phyloP scores from a whole-genome alignment of 2,113 vertebrate genomes.

The Chlamydotis undulata region DNA sequence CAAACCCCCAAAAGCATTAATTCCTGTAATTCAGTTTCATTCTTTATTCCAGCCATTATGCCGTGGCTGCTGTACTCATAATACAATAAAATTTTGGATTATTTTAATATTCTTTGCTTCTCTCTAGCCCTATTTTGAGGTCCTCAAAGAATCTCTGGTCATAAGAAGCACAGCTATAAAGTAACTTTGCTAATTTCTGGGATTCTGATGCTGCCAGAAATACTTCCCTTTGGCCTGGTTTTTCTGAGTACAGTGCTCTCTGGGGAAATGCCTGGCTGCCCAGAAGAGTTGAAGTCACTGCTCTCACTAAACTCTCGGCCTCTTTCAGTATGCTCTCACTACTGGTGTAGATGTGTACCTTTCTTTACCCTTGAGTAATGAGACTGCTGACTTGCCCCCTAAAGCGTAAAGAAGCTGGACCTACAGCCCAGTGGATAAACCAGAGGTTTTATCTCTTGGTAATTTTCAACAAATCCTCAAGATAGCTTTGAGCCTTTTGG shows the following conservation, averaged over 20 bases:
- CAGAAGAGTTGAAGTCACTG: neutral
- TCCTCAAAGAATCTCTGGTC: neutral
- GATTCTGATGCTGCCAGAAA: neutral
- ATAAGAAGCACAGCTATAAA: neutral
- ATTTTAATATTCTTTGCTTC: neutral
- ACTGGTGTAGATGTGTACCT: neutral
- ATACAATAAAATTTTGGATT: neutral
- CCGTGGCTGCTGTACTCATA: neutral
- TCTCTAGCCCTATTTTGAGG: neutral
- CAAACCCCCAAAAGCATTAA: neutral
- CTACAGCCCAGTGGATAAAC: neutral
- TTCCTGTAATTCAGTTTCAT: neutral
- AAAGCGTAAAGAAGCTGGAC: neutral
- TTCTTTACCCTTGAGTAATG: neutral
- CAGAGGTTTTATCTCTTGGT: neutral
- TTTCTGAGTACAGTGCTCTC: neutral
- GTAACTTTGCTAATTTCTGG: neutral
- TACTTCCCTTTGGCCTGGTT: slow-evolving; percentile 13
- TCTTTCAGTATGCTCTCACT: neutral
- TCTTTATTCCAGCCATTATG: neutral
- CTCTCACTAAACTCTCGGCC: neutral
- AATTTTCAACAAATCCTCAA: neutral
- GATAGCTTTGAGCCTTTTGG: neutral
- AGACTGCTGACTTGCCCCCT: neutral
- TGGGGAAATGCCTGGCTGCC: neutral